Conservation (phyloP, 2,888 invertebrate species). For the Trichopoda pennipes region DNA sequence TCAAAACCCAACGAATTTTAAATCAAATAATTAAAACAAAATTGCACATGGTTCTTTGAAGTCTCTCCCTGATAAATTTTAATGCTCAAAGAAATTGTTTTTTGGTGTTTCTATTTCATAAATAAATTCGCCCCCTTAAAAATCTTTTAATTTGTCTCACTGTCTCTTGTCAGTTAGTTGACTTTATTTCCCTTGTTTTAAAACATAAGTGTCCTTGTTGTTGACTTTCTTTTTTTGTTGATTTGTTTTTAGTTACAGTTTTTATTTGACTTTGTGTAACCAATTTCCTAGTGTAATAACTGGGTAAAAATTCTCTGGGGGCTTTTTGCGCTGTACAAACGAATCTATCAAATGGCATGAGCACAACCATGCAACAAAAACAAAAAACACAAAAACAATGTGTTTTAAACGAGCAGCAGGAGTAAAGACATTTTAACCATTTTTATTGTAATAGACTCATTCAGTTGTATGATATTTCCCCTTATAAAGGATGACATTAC, state of each 20-base stretch:
- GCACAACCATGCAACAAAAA: background rate
- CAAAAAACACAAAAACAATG: no score
- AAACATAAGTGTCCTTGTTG: slow-evolving; percentile 28
- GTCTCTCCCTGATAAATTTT: no score
- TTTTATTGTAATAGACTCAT: slow-evolving; percentile 22
- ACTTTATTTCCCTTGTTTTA: slow-evolving; percentile 13
- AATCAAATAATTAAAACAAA: no score
- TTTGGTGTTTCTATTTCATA: background rate
- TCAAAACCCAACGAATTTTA: no score
- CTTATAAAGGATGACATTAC: slow-evolving; percentile 31
- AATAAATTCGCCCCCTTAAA: background rate
- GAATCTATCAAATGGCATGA: slow-evolving; percentile 11
- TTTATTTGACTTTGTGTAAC: slow-evolving; percentile 21
- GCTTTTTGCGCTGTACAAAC: slow-evolving; percentile 9
- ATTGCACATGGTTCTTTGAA: no score
- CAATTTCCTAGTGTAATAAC: slow-evolving; percentile 24
- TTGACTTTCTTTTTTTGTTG: slow-evolving; percentile 23
- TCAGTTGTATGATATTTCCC: slow-evolving; percentile 2
- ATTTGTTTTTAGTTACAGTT: slow-evolving; percentile 4
- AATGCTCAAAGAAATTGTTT: background rate
- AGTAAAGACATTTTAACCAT: slow-evolving; percentile 19
- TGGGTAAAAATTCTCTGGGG: slow-evolving; percentile 39
- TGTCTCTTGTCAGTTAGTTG: background rate
- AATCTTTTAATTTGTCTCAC: slow-evolving; percentile 1
- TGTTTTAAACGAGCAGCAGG: background rate